Percentiles rank a stretch among this genome's conserved stretches.
phyloP scores from a whole-genome alignment of 2,113 vertebrate genomes.

The Aptenodytes forsteri region DNA sequence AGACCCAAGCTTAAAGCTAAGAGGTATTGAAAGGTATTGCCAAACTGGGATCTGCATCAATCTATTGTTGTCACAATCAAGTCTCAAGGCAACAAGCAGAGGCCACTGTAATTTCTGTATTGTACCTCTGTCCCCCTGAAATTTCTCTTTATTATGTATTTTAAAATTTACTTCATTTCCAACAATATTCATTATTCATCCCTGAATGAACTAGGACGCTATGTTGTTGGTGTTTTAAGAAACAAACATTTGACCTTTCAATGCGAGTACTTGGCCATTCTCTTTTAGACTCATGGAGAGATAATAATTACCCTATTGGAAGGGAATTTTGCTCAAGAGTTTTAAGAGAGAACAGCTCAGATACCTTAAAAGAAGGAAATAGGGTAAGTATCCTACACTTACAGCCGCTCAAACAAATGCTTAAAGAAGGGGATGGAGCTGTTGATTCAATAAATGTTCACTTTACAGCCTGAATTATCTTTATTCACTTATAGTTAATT shows the following conservation, averaged over 20 bases:
- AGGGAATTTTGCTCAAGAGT: background rate
- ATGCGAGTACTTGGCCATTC: background rate
- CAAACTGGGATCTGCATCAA: background rate
- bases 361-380: background rate
- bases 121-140: rapidly evolving
- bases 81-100: background rate
- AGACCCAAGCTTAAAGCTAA: background rate
- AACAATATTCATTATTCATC: background rate
- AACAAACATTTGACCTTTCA: background rate
- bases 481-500: background rate
- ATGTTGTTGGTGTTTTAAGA: background rate
- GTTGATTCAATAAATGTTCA: background rate
- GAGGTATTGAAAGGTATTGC: background rate
- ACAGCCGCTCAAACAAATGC: background rate
- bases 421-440: background rate
- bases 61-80: background rate
- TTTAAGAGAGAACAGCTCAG: background rate
- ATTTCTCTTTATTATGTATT: background rate
- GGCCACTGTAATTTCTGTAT: background rate
- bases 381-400: background rate
- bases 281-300: background rate
- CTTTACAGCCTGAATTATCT: background rate
- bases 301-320: background rate
- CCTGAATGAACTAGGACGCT: background rate
- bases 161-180: background rate